phyloP scores from a whole-genome alignment of 2,797 vertebrate genomes.

The Phrynocephalus forsythii region DNA sequence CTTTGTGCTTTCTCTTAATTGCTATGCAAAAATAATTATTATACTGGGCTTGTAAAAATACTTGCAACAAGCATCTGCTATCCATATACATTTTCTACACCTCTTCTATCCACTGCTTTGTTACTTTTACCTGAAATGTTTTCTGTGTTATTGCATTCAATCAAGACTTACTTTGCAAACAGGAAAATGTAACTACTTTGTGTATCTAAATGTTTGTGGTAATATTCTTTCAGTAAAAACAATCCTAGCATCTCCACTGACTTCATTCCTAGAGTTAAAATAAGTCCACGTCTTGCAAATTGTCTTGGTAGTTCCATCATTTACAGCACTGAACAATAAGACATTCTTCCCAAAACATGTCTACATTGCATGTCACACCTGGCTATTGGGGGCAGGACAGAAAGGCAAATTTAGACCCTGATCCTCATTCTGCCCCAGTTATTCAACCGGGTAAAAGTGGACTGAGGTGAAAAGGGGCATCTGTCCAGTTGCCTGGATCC shows the following conservation, averaged over 20 bases:
- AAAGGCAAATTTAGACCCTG: neutral
- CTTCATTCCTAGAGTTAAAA: neutral
- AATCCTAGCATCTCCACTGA: neutral
- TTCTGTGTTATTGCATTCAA: neutral
- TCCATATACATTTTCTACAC: neutral
- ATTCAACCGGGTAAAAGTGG: no score
- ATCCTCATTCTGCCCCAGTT: neutral
- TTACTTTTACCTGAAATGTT: neutral
- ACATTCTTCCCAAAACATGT: neutral
- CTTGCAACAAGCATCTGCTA: neutral
- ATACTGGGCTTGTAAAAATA: no score
- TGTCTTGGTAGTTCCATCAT: neutral
- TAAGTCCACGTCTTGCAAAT: neutral
- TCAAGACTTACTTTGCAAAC: neutral
- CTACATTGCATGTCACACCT: neutral
- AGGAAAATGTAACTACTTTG: neutral
- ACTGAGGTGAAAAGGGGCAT: no score
- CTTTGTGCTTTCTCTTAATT: no score
- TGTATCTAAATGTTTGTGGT: neutral
- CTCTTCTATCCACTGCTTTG: neutral
- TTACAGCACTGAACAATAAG: no score
- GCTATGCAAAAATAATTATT: no score
- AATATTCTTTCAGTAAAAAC: neutral
- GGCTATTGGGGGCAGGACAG: neutral
- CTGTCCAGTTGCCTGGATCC: neutral